Evolutionary conservation across 2,797 vertebrate species (phyloP), one percentile per base, ranked within the genome.

Genomic region (Scleropages formosus): DNA sequence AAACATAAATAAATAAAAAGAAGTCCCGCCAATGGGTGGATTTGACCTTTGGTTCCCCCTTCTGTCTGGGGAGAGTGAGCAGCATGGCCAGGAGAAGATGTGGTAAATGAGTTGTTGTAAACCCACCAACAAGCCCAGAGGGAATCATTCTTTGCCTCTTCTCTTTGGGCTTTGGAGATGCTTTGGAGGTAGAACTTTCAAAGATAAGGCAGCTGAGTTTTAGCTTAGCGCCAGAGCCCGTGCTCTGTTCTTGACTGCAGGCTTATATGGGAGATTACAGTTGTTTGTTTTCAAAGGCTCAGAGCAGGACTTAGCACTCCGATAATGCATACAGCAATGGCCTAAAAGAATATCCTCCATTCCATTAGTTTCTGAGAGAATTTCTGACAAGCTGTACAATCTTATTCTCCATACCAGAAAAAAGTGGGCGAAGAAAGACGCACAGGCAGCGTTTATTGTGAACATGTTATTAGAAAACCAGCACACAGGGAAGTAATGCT

Each of bases 91-190:
- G 2, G 31, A 39, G 2, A 39, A 31, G 2, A 2, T 6, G 39
- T 6, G 6, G 2, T 39, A 6, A 6, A 39, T 39, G 31, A 39
- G 31, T 39, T 39, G 31, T 6, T 64, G 18, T 3, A 47, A 65
- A 53, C 22, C 12, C 16, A 26, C 24, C 31, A n/a, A n/a, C 26
- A 18, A 31, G 47, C 9, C 20, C 31, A 15, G 11, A 64, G 60
- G 39, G 73, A 61, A 66, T 73, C 66, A 60, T 67, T 60, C 22
- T 9, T 18, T 47, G 70, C 71, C 8, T 77, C 65, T 66, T 75
- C 47, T 65, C 0, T 47, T 51, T 60, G 49, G 9, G 60, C 22
- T 68, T 44, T 39, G 47, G 13, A 46, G 69, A 58, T 63, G 31
- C 62, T 27, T 64, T 58, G 47, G 69, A 61, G 27, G 53, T 56